Base-by-base conservation (phyloP, 2,888 invertebrate species). In the Lithosia quadra region DNA sequence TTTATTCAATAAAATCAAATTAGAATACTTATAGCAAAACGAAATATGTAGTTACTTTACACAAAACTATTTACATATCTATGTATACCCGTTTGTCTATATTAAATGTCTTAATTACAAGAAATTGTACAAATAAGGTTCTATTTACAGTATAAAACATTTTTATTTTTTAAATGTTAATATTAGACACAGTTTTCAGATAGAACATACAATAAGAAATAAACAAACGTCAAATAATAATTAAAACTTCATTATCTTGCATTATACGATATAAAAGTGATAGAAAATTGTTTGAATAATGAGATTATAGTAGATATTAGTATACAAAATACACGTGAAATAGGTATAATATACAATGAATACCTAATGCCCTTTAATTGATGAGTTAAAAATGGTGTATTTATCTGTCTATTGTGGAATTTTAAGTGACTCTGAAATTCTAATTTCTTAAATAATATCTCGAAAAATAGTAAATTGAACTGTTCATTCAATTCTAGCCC, bases 51-150 rank as follows among this genome's bases (percentile, higher is more conserved):
- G 63, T 72, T 80, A 74, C 61, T 68, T 78, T 71, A 70, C 64
- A 57, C 68, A 72, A 72, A 77, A 75, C 75, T 81, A 77, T 79
- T 81, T 71, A 80, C 79, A 81, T 81, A 81, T 80, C 81, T 73
- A 69, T 73, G 63, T 80, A 73, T 81, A 74, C 64, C 67, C 71
- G 69, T 73, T 55, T 63, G n/a, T 63, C 28, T 67, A 60, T 56
- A 65, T 69, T 63, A 21, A 49, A 9, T 76, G 56, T 73, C 68
- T 76, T 39, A 56, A 69, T 33, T 53, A 15, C 18, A 75, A 59
- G 11, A 62, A 64, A 72, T 49, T 61, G 57, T 69, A 34, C 22
- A 22, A 55, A 60, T 10, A 53, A 68, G 60, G 55, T 56, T 64
- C 24, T 63, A 39, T 65, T 67, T 62, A 56, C 21, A 63, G 53